Evolutionary conservation across 2,113 vertebrate species (phyloP), one percentile per base, ranked within the genome.

Genomic region (Mystacornis crossleyi): DNA sequence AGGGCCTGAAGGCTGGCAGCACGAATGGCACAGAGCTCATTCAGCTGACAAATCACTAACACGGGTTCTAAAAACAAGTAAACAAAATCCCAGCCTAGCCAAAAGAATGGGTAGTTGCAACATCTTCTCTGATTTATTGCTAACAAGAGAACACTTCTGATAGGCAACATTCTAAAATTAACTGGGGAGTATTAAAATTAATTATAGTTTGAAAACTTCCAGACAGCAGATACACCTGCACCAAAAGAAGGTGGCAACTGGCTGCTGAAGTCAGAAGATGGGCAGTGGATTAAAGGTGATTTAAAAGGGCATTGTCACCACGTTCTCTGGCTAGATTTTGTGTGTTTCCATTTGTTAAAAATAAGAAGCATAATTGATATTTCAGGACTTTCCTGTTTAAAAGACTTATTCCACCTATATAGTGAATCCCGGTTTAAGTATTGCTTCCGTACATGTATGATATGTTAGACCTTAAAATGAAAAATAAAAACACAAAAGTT

Each of bases 371-470:
- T 34, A 9, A 43, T 1, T 23, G 14, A 1, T 24, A 69, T 20
- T 81, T 77, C n/a, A 69, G 23, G 15, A 73, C n/a, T 77, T 83
- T 31, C 60, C 54, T 70, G 25, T 34, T 77, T 84, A 21, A 65
- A 81, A 81, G 6, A 40, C 25, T 81, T 81, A 70, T 9, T 81
- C 18, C 45, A 70, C 36, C 57, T 53, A 54, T 0, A 61, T 4
- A 20, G 42, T 57, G 38, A 47, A 85, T 36, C 38, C 16, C 62
- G 21, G 51, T 36, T 79, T 79, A 74, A 84, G 60, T 79, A 70
- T 10, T 87, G 13, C 38, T 74, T 87, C 85, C 0, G 0, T 38
- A 62, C 34, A 66, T 4, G 25, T 3, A 62, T 0, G 1, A 0
- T 38, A 74, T 1, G 5, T 38, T 66, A 50, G 89, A 73, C 28